Evolutionary conservation across 2,888 invertebrate genomes (phyloP), one percentile per base, ranked within the genome.

Genomic region (Agrypnus murinus): DNA sequence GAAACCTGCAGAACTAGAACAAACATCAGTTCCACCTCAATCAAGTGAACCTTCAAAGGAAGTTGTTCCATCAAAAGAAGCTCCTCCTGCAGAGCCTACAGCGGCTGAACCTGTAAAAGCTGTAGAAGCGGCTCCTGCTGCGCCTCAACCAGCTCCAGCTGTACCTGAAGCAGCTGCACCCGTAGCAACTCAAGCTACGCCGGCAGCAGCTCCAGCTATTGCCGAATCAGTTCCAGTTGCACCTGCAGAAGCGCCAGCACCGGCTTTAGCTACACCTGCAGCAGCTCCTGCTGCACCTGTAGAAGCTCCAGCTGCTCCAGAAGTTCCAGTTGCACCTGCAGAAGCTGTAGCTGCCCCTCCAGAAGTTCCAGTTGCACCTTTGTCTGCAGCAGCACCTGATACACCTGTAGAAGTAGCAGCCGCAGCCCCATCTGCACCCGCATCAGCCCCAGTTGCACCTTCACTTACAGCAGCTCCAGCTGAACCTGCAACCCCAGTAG

Each of bases 401-500:
- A 40, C 2, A 40, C 7, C 40, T 4, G 40, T 4, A 40, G 40
- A 2, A 2, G 9, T 8, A 36, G 36, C 9, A 8, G 9, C 36
- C 7, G 7, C 36, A 31, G 1, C 50, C 3, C 38, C 36, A 36
- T 1, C 40, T 17, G 36, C 40, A 17, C 58, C 57, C 8, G 8
- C 12, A 9, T 10, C 10, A 40, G 1, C 53, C 3, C 17, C 58
- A 58, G 38, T 32, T 25, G 9, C 40, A 15, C 19, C 36, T 8
- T 31, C 57, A 50, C 14, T 31, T 10, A 50, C 48, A 36, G 17
- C 53, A 53, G 34, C 34, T 32, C 53, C 53, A n/a, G 32, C 36
- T 9, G 36, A 31, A 9, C 32, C 50, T n/a, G 50, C n/a, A 40
- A 14, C 8, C 12, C 12, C 40, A 2, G 40, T 1, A 40, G 1